phyloP scores from a whole-genome alignment of 2,113 vertebrate species.

The Clinocottus analis region DNA sequence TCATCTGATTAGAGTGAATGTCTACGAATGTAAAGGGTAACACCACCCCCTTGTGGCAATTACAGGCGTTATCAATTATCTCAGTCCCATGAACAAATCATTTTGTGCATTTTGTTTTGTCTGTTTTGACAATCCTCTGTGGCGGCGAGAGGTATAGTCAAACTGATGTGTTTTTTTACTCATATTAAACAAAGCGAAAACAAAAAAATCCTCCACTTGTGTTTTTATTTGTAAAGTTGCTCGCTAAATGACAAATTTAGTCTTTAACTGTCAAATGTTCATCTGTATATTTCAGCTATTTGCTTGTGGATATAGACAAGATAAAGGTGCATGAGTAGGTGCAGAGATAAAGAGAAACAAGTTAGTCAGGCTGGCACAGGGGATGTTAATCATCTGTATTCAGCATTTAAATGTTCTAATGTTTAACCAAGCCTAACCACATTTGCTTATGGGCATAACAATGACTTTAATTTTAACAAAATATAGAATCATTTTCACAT shows the following conservation, averaged over 20 bases:
- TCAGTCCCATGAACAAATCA: not conserved
- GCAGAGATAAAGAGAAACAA: not conserved
- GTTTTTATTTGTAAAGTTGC: not conserved
- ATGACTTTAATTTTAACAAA: not conserved
- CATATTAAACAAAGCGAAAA: not conserved
- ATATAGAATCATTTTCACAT: not conserved
- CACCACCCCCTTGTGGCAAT: conserved; percentile 46
- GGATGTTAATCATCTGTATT: not conserved
- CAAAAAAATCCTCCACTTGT: not conserved
- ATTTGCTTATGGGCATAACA: not conserved
- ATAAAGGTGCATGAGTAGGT: not conserved
- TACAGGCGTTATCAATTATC: not conserved
- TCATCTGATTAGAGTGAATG: not conserved
- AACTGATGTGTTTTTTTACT: not conserved
- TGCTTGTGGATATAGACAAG: not conserved
- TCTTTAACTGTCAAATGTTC: not conserved
- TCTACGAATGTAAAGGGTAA: conserved; percentile 13
- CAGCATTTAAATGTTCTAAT: conserved; percentile 2
- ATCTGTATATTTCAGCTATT: no score
- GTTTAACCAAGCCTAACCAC: not conserved
- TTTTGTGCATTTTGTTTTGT: not conserved
- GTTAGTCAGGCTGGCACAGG: not conserved
- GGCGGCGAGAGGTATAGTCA: not conserved
- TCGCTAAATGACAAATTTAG: not conserved
- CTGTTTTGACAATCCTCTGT: not conserved